Evolutionary conservation across 2,888 invertebrate genomes (phyloP).

Genomic region (Drosophila subquinaria): DNA sequence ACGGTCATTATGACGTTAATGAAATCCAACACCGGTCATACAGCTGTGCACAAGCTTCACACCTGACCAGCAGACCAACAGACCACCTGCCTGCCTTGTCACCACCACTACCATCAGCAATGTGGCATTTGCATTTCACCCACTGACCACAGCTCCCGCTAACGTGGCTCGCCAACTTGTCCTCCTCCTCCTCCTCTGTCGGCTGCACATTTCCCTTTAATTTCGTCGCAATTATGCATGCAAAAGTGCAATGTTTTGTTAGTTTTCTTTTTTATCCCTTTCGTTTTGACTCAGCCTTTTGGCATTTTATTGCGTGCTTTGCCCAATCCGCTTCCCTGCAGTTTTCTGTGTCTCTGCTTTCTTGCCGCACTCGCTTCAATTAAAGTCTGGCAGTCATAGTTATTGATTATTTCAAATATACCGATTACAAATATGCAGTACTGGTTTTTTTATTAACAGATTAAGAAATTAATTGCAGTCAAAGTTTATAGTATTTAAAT

Average conservation of each 20-base stretch:
- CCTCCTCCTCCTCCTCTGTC: neutral
- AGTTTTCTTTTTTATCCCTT: slow-evolving; percentile 37
- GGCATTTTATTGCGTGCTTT: slow-evolving; percentile 72
- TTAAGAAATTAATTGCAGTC: neutral
- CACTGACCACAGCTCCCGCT: slow-evolving; percentile 25
- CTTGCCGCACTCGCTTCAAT: neutral
- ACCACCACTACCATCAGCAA: slow-evolving; percentile 12
- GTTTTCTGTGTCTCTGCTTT: neutral
- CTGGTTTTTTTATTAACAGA: no score
- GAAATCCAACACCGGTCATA: slow-evolving; percentile 76
- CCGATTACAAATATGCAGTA: neutral
- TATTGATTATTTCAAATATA: neutral
- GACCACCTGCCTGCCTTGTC: slow-evolving; percentile 2
- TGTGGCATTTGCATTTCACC: slow-evolving; percentile 51
- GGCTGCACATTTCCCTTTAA: slow-evolving; percentile 73
- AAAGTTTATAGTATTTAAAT: neutral
- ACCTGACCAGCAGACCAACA: slow-evolving; percentile 49
- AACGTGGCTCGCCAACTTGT: neutral
- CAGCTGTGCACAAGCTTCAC: slow-evolving; percentile 76
- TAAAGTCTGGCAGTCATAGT: neutral
- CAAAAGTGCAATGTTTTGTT: slow-evolving; percentile 77
- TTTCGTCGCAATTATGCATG: slow-evolving; percentile 79
- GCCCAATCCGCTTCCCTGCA: slow-evolving; percentile 17
- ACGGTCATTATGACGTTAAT: slow-evolving; percentile 79
- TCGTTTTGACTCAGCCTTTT: slow-evolving; percentile 20